Evolutionary conservation across 2,113 vertebrate genomes (phyloP).

Genomic region (Anolis carolinensis): DNA sequence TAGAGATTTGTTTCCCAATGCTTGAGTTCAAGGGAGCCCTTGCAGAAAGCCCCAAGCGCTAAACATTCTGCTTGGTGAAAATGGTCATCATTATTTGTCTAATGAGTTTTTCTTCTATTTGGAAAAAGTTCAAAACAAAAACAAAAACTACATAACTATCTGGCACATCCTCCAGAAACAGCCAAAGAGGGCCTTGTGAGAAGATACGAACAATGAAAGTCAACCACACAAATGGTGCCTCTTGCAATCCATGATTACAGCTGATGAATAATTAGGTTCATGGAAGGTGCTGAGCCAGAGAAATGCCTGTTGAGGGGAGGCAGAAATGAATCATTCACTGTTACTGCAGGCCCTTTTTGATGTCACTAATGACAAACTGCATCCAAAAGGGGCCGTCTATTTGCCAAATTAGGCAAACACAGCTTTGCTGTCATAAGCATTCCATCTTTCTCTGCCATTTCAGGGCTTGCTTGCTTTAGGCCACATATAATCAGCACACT

Average conservation of each 20-base stretch:
- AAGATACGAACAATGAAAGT: background rate
- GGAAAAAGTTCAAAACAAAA: conserved; percentile 49
- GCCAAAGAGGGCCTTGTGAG: conserved; percentile 4
- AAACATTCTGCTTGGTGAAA: conserved; percentile 43
- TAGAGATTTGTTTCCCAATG: conserved; percentile 12
- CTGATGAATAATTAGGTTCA: background rate
- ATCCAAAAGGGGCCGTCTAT: background rate
- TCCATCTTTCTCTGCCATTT: background rate
- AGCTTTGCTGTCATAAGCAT: background rate
- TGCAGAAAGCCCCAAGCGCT: conserved; percentile 30
- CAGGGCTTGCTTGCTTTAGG: background rate
- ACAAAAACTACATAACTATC: conserved; percentile 6
- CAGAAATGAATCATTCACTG: background rate
- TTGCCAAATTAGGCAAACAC: background rate
- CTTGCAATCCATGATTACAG: conserved; percentile 35
- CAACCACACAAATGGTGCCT: conserved; percentile 1
- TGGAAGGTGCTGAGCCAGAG: background rate
- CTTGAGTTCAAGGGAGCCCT: conserved; percentile 19
- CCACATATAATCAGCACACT: background rate
- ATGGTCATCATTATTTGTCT: conserved; percentile 45
- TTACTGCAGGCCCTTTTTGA: background rate
- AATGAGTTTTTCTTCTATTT: conserved; percentile 52
- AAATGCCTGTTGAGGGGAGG: background rate
- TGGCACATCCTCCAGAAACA: conserved; percentile 31
- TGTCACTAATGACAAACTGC: background rate